Percentiles rank a stretch among this genome's conserved stretches.
phyloP scores from a whole-genome alignment of 2,888 invertebrate genomes.

The Ectobius pallidus region DNA sequence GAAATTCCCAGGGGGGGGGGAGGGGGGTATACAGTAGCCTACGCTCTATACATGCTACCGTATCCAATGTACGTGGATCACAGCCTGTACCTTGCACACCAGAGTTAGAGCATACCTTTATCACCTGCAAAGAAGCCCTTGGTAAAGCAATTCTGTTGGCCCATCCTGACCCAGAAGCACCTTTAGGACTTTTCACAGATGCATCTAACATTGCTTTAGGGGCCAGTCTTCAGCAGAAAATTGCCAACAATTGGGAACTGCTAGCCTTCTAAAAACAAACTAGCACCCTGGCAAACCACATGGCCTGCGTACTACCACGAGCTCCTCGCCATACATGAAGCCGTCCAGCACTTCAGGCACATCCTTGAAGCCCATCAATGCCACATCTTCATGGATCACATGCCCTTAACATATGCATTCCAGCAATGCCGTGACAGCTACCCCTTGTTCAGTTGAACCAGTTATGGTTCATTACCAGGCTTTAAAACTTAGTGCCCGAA shows the following conservation, averaged over 20 bases:
- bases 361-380: too few species aligned
- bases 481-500: too few species aligned
- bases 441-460: conserved; percentile 17
- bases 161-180: neutral
- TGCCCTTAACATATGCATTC: too few species aligned
- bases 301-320: too few species aligned
- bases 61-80: neutral
- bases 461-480: conserved; percentile 6
- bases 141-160: neutral
- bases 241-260: neutral
- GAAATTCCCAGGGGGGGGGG: too few species aligned
- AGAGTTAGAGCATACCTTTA: neutral
- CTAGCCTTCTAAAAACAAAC: neutral
- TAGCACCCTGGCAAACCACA: too few species aligned
- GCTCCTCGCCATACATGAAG: too few species aligned
- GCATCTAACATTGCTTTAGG: neutral
- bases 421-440: conserved; percentile 15
- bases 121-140: neutral
- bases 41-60: neutral
- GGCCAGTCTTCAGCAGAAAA: neutral
- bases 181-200: neutral
- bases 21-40: too few species aligned
- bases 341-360: conserved; percentile 23
- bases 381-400: too few species aligned
- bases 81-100: neutral